Evolutionary conservation across 2,797 vertebrate genomes (phyloP).

Genomic region (Sitta carolinensis): DNA sequence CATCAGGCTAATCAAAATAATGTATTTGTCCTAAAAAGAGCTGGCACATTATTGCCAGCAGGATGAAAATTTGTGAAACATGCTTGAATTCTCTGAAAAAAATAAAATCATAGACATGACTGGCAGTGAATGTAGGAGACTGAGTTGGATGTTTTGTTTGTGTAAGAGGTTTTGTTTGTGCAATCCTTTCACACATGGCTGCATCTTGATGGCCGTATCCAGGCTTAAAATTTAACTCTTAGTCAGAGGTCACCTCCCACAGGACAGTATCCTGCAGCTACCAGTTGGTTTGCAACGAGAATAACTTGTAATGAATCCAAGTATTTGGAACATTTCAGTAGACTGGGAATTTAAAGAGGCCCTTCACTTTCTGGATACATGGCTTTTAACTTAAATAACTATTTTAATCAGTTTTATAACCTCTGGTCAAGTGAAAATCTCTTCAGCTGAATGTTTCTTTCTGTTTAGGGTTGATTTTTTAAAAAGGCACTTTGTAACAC

Average conservation of each 20-base stretch:
- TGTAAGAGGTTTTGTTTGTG: not conserved
- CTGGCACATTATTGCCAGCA: constrained; percentile 19
- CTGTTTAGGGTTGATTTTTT: not conserved
- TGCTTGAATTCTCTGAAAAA: not conserved
- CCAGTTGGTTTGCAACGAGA: not conserved
- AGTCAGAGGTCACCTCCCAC: not conserved
- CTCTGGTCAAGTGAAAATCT: not conserved
- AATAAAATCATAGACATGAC: not conserved
- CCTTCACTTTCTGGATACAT: not conserved
- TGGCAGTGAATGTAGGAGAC: not conserved
- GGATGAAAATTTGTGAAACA: constrained; percentile 16
- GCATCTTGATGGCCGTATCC: not conserved
- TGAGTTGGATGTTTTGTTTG: not conserved
- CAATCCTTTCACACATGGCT: not conserved
- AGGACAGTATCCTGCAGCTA: not conserved
- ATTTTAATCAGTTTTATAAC: not conserved
- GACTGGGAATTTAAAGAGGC: not conserved
- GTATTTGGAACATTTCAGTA: not conserved
- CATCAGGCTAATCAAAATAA: constrained; percentile 26
- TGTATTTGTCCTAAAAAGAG: not conserved
- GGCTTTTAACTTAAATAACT: not conserved
- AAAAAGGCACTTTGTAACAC: not conserved
- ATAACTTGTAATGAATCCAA: not conserved
- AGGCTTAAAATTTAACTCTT: constrained; percentile 13
- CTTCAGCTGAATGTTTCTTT: not conserved